Evolutionary conservation across 2,113 vertebrate genomes (phyloP).

Genomic region (Chrysochloris asiatica): DNA sequence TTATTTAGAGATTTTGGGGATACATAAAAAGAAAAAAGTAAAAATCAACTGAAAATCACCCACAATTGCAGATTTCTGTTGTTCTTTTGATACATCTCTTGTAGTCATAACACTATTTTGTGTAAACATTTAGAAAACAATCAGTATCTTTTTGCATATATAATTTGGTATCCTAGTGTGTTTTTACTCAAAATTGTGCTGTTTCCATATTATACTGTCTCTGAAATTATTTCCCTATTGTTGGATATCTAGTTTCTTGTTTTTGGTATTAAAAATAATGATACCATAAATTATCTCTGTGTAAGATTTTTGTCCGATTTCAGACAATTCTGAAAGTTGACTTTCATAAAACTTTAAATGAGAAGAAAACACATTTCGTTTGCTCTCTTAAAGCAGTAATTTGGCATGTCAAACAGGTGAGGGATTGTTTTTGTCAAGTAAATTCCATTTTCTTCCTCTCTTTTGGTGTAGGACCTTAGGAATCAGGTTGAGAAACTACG

Average conservation of each 20-base stretch:
- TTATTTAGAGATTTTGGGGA: constrained; percentile 27
- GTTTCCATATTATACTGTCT: background rate
- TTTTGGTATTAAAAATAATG: constrained; percentile 48
- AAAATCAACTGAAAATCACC: background rate
- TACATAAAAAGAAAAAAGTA: constrained; percentile 1
- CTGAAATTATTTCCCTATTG: background rate
- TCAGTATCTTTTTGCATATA: background rate
- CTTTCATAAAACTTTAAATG: constrained; percentile 8
- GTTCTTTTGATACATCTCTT: background rate
- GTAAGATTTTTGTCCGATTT: background rate
- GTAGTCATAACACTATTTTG: background rate
- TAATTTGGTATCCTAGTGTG: background rate
- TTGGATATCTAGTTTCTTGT: background rate
- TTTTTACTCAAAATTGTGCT: background rate
- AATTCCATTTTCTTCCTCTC: constrained; percentile 43
- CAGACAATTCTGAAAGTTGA: background rate
- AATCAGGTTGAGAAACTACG: constrained; percentile 94
- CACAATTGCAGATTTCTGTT: background rate
- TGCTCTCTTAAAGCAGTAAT: background rate
- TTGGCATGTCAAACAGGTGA: constrained; percentile 1
- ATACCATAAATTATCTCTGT: background rate
- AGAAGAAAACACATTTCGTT: constrained; percentile 37
- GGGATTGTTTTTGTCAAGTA: constrained; percentile 50
- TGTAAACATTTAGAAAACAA: background rate
- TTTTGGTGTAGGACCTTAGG: constrained; percentile 88